Conservation (phyloP, 2,888 invertebrate genomes). For the Hydrotaea diabolus region DNA sequence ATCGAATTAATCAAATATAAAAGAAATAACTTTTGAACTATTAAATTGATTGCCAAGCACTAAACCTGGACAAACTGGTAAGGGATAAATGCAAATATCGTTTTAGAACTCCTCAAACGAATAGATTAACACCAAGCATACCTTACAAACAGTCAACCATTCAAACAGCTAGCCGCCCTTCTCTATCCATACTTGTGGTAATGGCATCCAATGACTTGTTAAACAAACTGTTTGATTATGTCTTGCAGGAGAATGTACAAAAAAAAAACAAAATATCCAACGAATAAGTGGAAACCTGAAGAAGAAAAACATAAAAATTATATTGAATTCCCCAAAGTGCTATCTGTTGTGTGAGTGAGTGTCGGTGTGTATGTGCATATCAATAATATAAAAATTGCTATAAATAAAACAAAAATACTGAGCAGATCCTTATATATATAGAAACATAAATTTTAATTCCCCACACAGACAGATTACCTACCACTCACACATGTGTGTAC, state of each 20-base stretch:
- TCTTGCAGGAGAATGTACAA: neutral
- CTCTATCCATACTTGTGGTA: neutral
- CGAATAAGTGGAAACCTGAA: neutral
- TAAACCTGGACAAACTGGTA: too few relatives aligned
- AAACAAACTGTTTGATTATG: constrained; percentile 10
- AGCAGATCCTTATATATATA: constrained; percentile 7
- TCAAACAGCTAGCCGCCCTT: constrained; percentile 35
- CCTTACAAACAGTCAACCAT: neutral
- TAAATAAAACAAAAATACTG: constrained; percentile 46
- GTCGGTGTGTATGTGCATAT: constrained; percentile 7
- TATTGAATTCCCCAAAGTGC: constrained; percentile 45
- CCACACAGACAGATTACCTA: too few relatives aligned
- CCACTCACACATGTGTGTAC: constrained; percentile 25
- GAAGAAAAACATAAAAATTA: constrained; percentile 15
- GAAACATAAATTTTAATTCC: constrained; percentile 42
- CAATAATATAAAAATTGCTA: constrained; percentile 31
- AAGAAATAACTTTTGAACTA: too few relatives aligned
- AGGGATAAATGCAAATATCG: constrained; percentile 1
- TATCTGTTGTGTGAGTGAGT: neutral
- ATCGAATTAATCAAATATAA: too few relatives aligned
- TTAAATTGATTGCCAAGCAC: neutral
- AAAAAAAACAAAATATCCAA: neutral
- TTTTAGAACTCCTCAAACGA: too few relatives aligned
- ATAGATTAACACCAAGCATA: too few relatives aligned
- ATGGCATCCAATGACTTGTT: neutral